Base-by-base conservation (phyloP, 2,113 vertebrate genomes). In the Orycteropus afer region DNA sequence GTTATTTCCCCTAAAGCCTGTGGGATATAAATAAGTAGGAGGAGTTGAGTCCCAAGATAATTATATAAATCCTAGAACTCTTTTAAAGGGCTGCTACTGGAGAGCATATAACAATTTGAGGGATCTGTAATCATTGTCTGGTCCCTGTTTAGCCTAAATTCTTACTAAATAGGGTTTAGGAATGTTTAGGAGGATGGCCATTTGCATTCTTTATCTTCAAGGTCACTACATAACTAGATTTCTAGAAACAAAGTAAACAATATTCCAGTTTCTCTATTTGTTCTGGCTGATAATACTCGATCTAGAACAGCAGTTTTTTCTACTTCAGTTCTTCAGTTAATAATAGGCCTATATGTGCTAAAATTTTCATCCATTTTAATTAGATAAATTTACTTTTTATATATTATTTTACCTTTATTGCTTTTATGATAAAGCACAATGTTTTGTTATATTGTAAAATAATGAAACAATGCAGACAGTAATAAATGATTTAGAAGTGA, bases 21-120 rank as follows among this genome's bases (percentile, higher is more conserved):
- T 74, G 76, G 37, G 37, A 91, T 81, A 73, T 87, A 96, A 95
- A 92, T 93, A 65, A 81, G 85, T 49, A 77, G 53, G 69, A 73
- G 57, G 63, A 87, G 61, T 4, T 57, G 79, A 82, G 55, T 84
- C 74, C 15, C 74, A 79, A 89, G 55, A 80, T 89, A 95, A 95
- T 96, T 63, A 53, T 37, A 55, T 51, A 73, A 47, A 47, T 47
- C n/a, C 78, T 92, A 61, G 53, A 89, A 79, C 80, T 51, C 45
- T 89, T 71, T 85, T 71, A 71, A 91, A 91, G n/a, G 10, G 12
- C 77, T 90, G 76, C 29, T 90, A 76, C n/a, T n/a, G n/a, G n/a
- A n/a, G n/a, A n/a, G n/a, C n/a, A n/a, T n/a, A n/a, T n/a, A n/a
- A n/a, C n/a, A n/a, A n/a, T 93, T 96, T 95, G 91, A 87, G 53